These are phyloP conservation scores for Diloba caeruleocephala DNA, from an alignment of 2,888 invertebrate species.

Conservation along the genomic window DNA sequence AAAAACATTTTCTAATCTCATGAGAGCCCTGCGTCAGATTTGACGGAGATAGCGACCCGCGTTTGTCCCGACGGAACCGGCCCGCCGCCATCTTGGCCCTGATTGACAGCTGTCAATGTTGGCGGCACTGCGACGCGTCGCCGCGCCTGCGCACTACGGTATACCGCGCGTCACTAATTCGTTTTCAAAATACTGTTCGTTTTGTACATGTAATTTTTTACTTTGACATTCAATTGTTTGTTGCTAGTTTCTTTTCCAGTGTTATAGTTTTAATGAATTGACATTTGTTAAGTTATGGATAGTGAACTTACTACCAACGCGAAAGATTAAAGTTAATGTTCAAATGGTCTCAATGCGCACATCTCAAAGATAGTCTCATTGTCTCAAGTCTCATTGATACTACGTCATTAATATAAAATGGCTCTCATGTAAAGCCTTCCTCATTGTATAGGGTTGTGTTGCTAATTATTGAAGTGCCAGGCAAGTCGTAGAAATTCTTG, in stretches of 20 bases:
- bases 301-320: background rate
- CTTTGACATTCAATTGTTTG: slow-evolving; percentile 29
- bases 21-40: slow-evolving; percentile 67
- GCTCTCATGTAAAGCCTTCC: slow-evolving; percentile 15
- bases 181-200: slow-evolving; percentile 64
- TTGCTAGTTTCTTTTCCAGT: slow-evolving; percentile 9
- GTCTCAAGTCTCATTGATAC: slow-evolving; percentile 5
- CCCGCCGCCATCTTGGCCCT: slow-evolving; percentile 86
- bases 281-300: slow-evolving; percentile 12
- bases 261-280: slow-evolving; percentile 17
- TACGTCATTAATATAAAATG: slow-evolving; percentile 9
- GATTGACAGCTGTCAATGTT: slow-evolving; percentile 89
- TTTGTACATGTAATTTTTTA: slow-evolving; percentile 45
- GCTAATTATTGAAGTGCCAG: slow-evolving; percentile 21
- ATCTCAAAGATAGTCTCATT: background rate
- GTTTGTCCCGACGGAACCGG: slow-evolving; percentile 76
- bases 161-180: slow-evolving; percentile 76
- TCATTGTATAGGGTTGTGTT: slow-evolving; percentile 1
- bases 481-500: slow-evolving; percentile 24
- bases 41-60: slow-evolving; percentile 68
- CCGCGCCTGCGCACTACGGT: slow-evolving; percentile 77
- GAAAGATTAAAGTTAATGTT: background rate
- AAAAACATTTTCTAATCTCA: slow-evolving; percentile 59
- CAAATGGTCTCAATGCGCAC: background rate
- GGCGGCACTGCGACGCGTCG: slow-evolving; percentile 87